Base-by-base conservation (phyloP, 2,888 invertebrate genomes). In the Sarcophaga variegata region DNA sequence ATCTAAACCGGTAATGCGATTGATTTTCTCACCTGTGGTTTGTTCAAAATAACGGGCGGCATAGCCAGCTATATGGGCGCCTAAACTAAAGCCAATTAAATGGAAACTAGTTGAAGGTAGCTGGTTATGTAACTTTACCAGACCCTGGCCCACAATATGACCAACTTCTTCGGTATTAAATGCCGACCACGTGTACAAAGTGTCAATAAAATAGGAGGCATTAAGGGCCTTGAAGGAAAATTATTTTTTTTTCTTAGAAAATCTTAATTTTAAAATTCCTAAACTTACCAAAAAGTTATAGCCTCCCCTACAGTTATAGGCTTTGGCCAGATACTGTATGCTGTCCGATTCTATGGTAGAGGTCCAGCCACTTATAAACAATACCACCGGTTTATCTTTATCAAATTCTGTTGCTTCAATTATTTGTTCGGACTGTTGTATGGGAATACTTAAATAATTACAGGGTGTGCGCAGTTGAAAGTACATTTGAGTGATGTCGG, bases 1-100 rank as follows among this genome's bases (percentile, higher is more conserved):
- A 90, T 93, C 93, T 62, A 93, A 83, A 1, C 92, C 93, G 1
- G 93, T 93, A 10, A 93, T 88, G 2, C 92, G 91, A 17, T 89
- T 87, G 54, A 93, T 74, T 49, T 78, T 25, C 20, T 78, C 45
- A 5, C 90, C 90, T 2, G 92, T 91, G 4, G 88, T 14, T 2
- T 86, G 17, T 25, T 83, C 83, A 76, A 90, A 93, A 63, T 90
- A 71, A 25, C 91, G 89, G 5, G 90, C 93, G 14, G 92, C 88
- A 4, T 88, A 60, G 1, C 92, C 92, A 2, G 90, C 90, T 62
- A 93, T 92, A 76, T 93, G 92, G 20, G 92, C 92, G 37, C 93
- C 92, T 88, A 93, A 88, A 60, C 92, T 93, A 76, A 92, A 92
- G 5, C 91, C 93, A 78, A 93, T 90, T 47, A 93, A 71, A 88